Evolutionary conservation across 2,888 invertebrate genomes (phyloP), one percentile per base, ranked within the genome.

Genomic region (Hirtodrosophila confusa): DNA sequence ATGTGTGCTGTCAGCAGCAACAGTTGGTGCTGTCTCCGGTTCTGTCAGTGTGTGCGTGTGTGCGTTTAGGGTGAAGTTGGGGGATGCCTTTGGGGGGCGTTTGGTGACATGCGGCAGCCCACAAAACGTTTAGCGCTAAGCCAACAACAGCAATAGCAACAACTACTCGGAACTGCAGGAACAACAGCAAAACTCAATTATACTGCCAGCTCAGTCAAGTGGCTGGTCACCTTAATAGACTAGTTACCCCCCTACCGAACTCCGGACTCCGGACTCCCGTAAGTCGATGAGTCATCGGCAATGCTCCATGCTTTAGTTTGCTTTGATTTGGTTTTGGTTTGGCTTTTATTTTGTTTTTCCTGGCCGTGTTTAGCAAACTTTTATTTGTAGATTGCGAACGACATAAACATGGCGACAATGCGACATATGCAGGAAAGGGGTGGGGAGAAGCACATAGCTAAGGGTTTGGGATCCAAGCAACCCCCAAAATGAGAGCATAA

Each of bases 51-150:
- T 7, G 35, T 11, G 4, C 9, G 23, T 24, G 3, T 36, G 4
- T 33, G 29, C 27, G 2, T 10, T 33, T 33, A 51, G 55, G 4
- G 17, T 27, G 27, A 27, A 27, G 27, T 27, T 27, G 24, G 12
- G 12, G 12, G 12, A 4, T 12, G 37, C 27, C 29, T 41, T 8
- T 39, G 50, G 37, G 27, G 41, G 41, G n/a, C 36, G 43, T 62
- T 61, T 44, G 49, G 48, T 44, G 65, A 70, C 64, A 70, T 58
- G 69, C 55, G 58, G 48, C 47, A 45, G 54, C 65, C 76, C 76
- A 57, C 76, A 80, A 77, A 84, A 69, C 71, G 71, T 78, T 79
- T 78, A 80, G 63, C 75, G 63, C 43, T 56, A 69, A 67, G 64
- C 58, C 62, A 69, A 33, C 55, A 44, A 47, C 54, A 63, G 48